A percentile compares a stretch with the other conserved stretches of the same genome.
Conservation (phyloP, 2,888 invertebrate species). For the Augochlorella aurata region DNA sequence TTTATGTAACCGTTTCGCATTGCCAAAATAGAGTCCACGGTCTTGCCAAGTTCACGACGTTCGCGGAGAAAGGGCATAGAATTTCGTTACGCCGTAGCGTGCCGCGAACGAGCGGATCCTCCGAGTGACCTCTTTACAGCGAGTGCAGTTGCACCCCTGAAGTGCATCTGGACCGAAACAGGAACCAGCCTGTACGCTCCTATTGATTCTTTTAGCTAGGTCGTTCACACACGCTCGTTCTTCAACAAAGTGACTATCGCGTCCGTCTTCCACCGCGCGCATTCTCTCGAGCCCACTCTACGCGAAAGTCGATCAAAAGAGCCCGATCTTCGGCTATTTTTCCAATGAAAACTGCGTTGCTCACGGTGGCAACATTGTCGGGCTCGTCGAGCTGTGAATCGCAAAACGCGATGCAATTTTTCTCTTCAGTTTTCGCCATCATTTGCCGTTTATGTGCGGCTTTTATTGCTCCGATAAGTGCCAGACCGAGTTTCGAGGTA, state of each 20-base stretch:
- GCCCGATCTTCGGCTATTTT: background rate
- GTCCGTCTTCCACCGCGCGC: background rate
- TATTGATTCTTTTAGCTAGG: conserved; percentile 77
- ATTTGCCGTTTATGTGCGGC: no score
- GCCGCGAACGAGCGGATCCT: conserved; percentile 19
- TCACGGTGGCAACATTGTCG: background rate
- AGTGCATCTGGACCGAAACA: conserved; percentile 69
- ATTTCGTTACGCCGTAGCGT: conserved; percentile 19
- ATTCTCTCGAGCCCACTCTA: background rate
- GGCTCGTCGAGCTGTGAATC: background rate
- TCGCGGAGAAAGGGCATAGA: conserved; percentile 16
- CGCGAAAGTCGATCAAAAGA: background rate
- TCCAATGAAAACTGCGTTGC: background rate
- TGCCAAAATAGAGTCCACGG: conserved; percentile 39
- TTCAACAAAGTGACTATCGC: conserved; percentile 39
- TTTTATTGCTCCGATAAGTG: no score
- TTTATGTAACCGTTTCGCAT: conserved; percentile 31
- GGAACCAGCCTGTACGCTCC: conserved; percentile 68
- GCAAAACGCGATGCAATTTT: background rate
- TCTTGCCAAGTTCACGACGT: conserved; percentile 45
- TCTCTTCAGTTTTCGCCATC: no score
- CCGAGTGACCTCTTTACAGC: conserved; percentile 59
- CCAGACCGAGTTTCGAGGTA: no score
- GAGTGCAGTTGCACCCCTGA: conserved; percentile 59
- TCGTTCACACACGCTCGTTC: conserved; percentile 73